A percentile compares a stretch with the other conserved stretches of the same genome.
Evolutionary conservation across 1,140 invertebrate species (phyloP).

Genomic region (Drosophila pseudoananassae): DNA sequence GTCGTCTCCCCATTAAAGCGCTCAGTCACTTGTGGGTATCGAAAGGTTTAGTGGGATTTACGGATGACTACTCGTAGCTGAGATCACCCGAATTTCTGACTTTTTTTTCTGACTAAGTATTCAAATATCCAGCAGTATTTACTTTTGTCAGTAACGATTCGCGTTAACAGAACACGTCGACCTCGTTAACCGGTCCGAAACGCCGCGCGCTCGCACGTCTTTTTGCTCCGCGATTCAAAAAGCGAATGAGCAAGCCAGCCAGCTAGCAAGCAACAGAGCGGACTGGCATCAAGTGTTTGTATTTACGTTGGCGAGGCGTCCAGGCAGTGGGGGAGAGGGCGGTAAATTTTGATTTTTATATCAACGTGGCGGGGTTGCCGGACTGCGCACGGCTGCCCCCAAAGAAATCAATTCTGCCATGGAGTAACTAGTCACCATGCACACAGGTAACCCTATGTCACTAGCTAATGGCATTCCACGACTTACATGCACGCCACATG

Average conservation of each 20-base stretch:
- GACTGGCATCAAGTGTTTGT: constrained; percentile 41
- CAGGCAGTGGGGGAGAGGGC: constrained; percentile 7
- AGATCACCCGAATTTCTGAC: constrained; percentile 16
- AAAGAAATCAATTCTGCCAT: constrained; percentile 43
- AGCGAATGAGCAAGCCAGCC: constrained; percentile 33
- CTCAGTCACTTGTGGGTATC: constrained; percentile 3
- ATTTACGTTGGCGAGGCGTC: neutral
- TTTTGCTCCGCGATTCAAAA: constrained; percentile 32
- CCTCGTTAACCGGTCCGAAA: constrained; percentile 55
- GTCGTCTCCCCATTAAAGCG: constrained; percentile 1
- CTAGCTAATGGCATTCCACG: constrained; percentile 1
- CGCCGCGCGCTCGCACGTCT: constrained; percentile 31
- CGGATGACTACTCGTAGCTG: constrained; percentile 29
- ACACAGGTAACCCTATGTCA: neutral
- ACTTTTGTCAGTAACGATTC: constrained; percentile 43
- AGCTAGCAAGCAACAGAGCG: constrained; percentile 24
- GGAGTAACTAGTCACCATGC: too few species aligned
- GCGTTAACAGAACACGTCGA: constrained; percentile 49
- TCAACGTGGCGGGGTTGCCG: constrained; percentile 5
- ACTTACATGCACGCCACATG: constrained; percentile 23
- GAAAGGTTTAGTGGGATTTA: constrained; percentile 8
- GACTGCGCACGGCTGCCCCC: neutral
- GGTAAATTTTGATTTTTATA: constrained; percentile 34
- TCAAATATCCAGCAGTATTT: constrained; percentile 33
- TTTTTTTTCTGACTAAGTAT: neutral